Base-by-base conservation (phyloP, 1,140 invertebrate genomes). In the Callitettix versicolor region DNA sequence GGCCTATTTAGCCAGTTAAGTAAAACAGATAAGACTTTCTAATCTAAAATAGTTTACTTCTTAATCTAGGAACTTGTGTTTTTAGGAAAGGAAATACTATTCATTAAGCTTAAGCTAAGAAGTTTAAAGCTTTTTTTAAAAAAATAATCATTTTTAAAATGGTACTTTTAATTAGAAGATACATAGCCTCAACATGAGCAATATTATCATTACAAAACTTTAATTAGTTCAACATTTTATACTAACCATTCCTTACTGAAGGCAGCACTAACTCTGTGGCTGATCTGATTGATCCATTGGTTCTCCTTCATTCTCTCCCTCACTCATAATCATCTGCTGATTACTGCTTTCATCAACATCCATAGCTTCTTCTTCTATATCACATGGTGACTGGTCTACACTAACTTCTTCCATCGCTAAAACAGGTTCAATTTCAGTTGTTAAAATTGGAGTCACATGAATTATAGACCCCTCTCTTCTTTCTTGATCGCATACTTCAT, bases 401-500 rank as follows among this genome's bases (percentile, higher is more conserved):
- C 46, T 46, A 24, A 55, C 47, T 15, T 47, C 44, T 55, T 55
- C 54, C 15, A 48, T 34, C 24, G 36, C 40, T 26, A 30, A 18
- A 15, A 41, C 30, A 33, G 33, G 30, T 22, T 54, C 30, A 14
- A 21, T 47, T 20, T 40, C 44, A 21, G 33, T 11, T 14, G 21
- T 40, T 48, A 48, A 22, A 44, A 49, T 40, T 30, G 51, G 46
- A 42, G 51, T 54, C 46, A 46, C 40, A 41, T 60, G 58, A 53
- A 60, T 60, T 36, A 60, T 53, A 50, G 55, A 57, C 22, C 56
- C 58, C 40, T 57, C 56, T 18, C 53, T 44, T 33, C 55, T 44
- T 50, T 57, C 46, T 1, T 44, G 21, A 18, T 60, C 48, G 30
- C 15, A 49, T 14, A 24, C 41, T 18, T 58, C 33, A 12, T 49